Conservation (phyloP, 64 coral and sea anemone genomes). For the Anthopleura sola region DNA sequence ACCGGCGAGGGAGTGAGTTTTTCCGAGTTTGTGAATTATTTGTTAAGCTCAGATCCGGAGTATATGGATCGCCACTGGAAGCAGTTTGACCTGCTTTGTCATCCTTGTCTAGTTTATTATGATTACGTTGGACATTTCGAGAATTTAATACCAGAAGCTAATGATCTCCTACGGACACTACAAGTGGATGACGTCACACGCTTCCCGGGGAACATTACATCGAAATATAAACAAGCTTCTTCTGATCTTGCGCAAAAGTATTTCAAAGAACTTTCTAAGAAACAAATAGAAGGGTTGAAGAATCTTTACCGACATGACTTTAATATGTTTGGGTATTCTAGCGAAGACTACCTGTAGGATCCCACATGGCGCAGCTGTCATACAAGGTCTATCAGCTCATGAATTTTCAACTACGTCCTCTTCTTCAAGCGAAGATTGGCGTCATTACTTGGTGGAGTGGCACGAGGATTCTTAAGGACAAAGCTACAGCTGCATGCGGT, state of each 20-base stretch:
- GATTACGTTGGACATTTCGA: conserved; percentile 95
- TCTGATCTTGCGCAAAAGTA: conserved; percentile 54
- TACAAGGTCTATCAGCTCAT: neutral
- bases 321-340: conserved; percentile 91
- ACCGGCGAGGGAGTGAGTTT: conserved; percentile 88
- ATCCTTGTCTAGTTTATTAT: conserved; percentile 89
- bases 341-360: conserved; percentile 42
- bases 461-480: neutral
- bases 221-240: conserved; percentile 60
- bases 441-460: neutral
- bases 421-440: neutral
- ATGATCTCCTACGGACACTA: conserved; percentile 49
- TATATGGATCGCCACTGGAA: conserved; percentile 90
- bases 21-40: conserved; percentile 84
- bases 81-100: conserved; percentile 70
- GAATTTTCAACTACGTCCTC: no score
- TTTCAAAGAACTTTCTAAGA: conserved; percentile 56
- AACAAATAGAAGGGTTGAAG: conserved; percentile 65
- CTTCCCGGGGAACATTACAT: conserved; percentile 85
- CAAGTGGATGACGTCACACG: conserved; percentile 47
- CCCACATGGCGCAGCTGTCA: neutral
- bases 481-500: neutral
- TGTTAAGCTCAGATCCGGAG: conserved; percentile 57
- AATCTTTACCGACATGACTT: conserved; percentile 86
- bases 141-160: conserved; percentile 68